Base-by-base conservation (phyloP, 2,797 vertebrate species). In the Ceyx erithaca region DNA sequence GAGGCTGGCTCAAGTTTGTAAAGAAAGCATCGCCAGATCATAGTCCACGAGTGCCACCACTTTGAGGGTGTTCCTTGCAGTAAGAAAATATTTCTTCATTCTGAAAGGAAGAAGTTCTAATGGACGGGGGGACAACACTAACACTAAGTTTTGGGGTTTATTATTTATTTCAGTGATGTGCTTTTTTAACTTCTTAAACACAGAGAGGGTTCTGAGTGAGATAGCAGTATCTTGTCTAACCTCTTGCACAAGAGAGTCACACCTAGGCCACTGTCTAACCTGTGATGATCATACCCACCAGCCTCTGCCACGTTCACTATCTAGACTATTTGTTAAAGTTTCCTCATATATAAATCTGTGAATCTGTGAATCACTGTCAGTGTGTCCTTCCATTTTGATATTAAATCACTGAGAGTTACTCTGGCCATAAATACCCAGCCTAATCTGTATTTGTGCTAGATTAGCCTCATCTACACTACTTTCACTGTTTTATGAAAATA, bases 401-500 rank as follows among this genome's bases (percentile, higher is more conserved):
- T 7, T 43, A 45, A 18, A 10, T 45, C 35, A 20, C 10, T 31
- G 28, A 49, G 68, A 87, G 49, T n/a, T 68, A 30, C 28, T 14
- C 41, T 28, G 37, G 13, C 12, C 9, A 2, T 25, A 12, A 41
- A 22, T 57, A 15, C 54, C 18, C 54, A 80, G 12, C 25, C 41
- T 57, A 54, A 57, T 71, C 37, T 40, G 5, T 40, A 33, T 40
- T 84, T 48, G 7, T 3, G 8, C 43, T 69, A 71, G 52, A 70
- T 85, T 86, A 91, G 17, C 22, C 86, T 86, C 79, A 90, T 54
- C 78, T 46, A 23, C 18, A 63, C 18, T 20, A 63, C 75, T 94
- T 90, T 88, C 78, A 48, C 70, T 49, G 20, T 25, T 0, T 77
- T 70, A 45, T 0, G 3, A 69, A 80, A 83, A n/a, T 66, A 41